Base-by-base conservation (phyloP, 1,140 invertebrate species). In the Drosophila suzukii region DNA sequence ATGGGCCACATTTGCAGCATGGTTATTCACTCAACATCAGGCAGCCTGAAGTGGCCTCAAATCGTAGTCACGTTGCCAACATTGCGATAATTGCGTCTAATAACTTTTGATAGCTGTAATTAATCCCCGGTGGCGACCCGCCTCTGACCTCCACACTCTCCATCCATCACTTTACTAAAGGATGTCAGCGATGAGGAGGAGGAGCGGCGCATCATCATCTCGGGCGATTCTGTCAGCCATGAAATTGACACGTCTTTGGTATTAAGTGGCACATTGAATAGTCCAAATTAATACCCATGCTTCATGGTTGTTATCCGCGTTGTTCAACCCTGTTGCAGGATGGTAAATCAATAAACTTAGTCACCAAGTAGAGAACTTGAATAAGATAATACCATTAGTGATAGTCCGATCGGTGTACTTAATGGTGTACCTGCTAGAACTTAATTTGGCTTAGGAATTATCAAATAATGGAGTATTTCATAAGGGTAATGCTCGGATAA, bases 101-200 rank as follows among this genome's bases (percentile, higher is more conserved):
- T 89, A 89, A 89, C 84, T 89, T 89, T 89, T 89, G 84, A 89
- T 89, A 80, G 81, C 85, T 84, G 80, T 90, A 89, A 89, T 89
- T 89, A 89, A 89, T 89, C 88, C 85, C 74, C 84, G 75, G 75
- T 83, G 88, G 68, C 68, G 73, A 49, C 27, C 60, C 74, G 73
- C 15, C 50, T 41, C 39, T 32, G 51, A 17, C 20, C 58, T 30
- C 43, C 6, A 13, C 34, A 17, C n/a, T 15, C 20, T 12, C 34
- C 10, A 43, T 61, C 20, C 62, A 60, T 63, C 34, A 30, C 47
- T 13, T 13, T 30, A 11, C 41, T 6, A 54, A 55, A 65, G 72
- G 74, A 75, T 66, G 65, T 68, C 55, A 49, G 36, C 76, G 38
- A 47, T 49, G 57, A 32, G 57, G 50, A 53, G 63, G 62, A 68